These are phyloP conservation scores for Odocoileus hemionus DNA, from an alignment of 2,113 vertebrate species.

Conservation along the genomic window DNA sequence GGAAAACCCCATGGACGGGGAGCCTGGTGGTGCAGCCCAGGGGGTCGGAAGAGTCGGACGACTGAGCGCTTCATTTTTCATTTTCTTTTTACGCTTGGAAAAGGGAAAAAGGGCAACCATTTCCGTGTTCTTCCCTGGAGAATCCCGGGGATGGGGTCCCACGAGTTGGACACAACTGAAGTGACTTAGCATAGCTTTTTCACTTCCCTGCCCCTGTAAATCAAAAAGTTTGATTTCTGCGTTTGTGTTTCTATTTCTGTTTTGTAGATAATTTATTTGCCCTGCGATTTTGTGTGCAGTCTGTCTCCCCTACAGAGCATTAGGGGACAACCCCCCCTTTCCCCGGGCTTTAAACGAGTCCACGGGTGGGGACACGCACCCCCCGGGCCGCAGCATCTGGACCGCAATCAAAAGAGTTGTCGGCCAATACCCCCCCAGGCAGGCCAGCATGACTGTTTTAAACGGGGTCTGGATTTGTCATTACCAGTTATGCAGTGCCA, in stretches of 20 bases:
- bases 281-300: fast-evolving
- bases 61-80: too few relatives aligned
- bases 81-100: too few relatives aligned
- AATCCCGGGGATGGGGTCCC: too few relatives aligned
- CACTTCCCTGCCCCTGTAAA: neutral
- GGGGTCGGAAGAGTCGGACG: too few relatives aligned
- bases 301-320: neutral
- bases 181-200: too few relatives aligned
- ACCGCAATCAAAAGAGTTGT: fast-evolving
- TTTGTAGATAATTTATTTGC: neutral
- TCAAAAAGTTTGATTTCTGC: neutral
- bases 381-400: fast-evolving
- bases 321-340: fast-evolving
- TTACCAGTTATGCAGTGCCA: neutral
- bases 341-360: fast-evolving
- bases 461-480: neutral
- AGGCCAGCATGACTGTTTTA: fast-evolving
- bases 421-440: fast-evolving
- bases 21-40: too few relatives aligned
- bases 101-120: too few relatives aligned
- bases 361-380: fast-evolving
- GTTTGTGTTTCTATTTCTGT: neutral
- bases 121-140: too few relatives aligned
- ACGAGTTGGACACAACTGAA: too few relatives aligned
- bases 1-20: too few relatives aligned